A percentile compares a stretch with the other conserved stretches of the same genome.
phyloP scores from a whole-genome alignment of 1,140 invertebrate species.

The Hypothenemus hampei region DNA sequence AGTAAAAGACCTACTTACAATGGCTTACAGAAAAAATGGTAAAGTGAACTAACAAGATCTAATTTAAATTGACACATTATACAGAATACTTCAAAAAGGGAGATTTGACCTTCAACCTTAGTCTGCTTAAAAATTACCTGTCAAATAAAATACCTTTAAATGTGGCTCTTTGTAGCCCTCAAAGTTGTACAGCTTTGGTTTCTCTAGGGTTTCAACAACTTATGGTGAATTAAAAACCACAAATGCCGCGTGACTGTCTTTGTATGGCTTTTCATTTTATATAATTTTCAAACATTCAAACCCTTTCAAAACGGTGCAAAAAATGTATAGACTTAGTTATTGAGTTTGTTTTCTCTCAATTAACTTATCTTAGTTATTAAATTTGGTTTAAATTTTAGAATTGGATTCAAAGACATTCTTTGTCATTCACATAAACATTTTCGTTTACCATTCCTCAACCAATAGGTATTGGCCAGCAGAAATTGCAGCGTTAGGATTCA shows the following conservation, averaged over 20 bases:
- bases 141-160: not conserved
- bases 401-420: constrained; percentile 40
- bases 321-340: no score
- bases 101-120: not conserved
- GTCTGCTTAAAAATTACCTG: not conserved
- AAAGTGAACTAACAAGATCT: not conserved
- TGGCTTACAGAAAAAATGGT: constrained; percentile 10
- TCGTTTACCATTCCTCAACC: constrained; percentile 36
- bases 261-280: no score
- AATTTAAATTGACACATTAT: no score
- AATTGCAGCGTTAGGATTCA: constrained; percentile 46
- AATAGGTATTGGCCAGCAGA: constrained; percentile 45
- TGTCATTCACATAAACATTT: constrained; percentile 48
- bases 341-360: no score
- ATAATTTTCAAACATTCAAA: no score
- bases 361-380: no score
- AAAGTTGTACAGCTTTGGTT: not conserved
- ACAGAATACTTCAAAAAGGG: no score
- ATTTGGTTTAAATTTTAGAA: no score
- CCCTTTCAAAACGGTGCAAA: no score
- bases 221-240: no score
- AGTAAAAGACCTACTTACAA: constrained; percentile 16
- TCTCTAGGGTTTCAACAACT: not conserved
- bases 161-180: not conserved
- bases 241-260: no score